Evolutionary conservation across 2,888 invertebrate genomes (phyloP).

Genomic region (Eretmocerus hayati): DNA sequence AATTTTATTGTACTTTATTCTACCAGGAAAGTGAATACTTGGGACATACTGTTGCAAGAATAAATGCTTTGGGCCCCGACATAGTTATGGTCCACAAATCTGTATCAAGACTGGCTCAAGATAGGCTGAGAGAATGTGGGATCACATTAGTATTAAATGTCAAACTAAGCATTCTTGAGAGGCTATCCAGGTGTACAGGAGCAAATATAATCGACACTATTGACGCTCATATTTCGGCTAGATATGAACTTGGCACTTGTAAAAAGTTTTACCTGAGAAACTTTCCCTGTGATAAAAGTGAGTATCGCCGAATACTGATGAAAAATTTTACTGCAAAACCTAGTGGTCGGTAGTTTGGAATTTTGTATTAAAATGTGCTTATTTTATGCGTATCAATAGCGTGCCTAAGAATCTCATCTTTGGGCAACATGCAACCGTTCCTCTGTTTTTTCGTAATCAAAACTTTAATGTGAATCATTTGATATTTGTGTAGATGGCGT

Average conservation of each 20-base stretch:
- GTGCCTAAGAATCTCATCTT: no score
- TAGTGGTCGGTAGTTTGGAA: no score
- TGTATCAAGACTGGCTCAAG: conserved; percentile 80
- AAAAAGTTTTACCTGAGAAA: conserved; percentile 69
- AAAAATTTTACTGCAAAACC: no score
- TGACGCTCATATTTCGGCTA: conserved; percentile 72
- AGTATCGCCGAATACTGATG: no score
- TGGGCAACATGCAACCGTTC: no score
- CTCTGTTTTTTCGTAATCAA: neutral
- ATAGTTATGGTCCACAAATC: conserved; percentile 86
- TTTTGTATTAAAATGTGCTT: no score
- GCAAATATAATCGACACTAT: conserved; percentile 82
- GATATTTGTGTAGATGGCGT: conserved; percentile 45
- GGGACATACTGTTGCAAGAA: conserved; percentile 76
- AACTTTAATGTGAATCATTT: neutral
- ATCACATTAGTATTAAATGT: conserved; percentile 87
- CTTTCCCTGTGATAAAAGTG: conserved; percentile 49
- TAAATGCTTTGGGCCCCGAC: conserved; percentile 75
- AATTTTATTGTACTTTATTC: neutral
- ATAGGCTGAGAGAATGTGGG: conserved; percentile 68
- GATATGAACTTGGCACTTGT: conserved; percentile 78
- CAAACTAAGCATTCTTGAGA: conserved; percentile 71
- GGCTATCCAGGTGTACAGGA: conserved; percentile 69
- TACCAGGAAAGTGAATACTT: conserved; percentile 76
- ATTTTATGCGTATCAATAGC: no score